Evolutionary conservation across 2,888 invertebrate species (phyloP).

Genomic region (Conomelus anceps): DNA sequence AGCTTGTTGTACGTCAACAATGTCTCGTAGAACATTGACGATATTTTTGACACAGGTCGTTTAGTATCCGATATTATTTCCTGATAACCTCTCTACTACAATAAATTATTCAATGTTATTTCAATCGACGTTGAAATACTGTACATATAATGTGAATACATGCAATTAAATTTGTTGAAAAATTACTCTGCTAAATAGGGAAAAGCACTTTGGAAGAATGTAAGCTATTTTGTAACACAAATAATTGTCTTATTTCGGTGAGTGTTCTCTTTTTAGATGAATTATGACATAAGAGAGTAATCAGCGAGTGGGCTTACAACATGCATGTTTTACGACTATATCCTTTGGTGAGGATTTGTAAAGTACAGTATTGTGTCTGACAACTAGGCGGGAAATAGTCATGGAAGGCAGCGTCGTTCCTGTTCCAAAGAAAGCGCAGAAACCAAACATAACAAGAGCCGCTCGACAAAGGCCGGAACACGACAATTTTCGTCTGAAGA

Average conservation of each 20-base stretch:
- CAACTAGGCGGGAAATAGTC: not conserved
- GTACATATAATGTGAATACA: not conserved
- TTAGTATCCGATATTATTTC: too few relatives aligned
- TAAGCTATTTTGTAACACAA: not conserved
- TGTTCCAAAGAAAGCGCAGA: not conserved
- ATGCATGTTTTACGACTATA: not conserved
- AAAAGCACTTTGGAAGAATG: not conserved
- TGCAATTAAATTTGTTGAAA: not conserved
- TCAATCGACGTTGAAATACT: too few relatives aligned
- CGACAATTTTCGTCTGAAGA: not conserved
- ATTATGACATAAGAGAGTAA: not conserved
- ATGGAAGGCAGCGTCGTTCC: not conserved
- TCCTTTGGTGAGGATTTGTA: too few relatives aligned
- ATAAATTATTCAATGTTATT: too few relatives aligned
- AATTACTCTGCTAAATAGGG: not conserved
- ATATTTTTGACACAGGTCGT: too few relatives aligned
- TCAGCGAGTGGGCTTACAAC: not conserved
- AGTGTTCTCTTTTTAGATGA: not conserved
- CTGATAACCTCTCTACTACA: too few relatives aligned
- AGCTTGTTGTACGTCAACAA: too few relatives aligned
- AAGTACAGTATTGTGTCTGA: not conserved
- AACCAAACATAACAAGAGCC: not conserved
- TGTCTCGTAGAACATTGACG: too few relatives aligned
- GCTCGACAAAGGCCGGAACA: not conserved
- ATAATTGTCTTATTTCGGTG: not conserved